A percentile compares a stretch with the other conserved stretches of the same genome.
phyloP scores from a whole-genome alignment of 2,888 invertebrate genomes.

The Mythimna vitellina region DNA sequence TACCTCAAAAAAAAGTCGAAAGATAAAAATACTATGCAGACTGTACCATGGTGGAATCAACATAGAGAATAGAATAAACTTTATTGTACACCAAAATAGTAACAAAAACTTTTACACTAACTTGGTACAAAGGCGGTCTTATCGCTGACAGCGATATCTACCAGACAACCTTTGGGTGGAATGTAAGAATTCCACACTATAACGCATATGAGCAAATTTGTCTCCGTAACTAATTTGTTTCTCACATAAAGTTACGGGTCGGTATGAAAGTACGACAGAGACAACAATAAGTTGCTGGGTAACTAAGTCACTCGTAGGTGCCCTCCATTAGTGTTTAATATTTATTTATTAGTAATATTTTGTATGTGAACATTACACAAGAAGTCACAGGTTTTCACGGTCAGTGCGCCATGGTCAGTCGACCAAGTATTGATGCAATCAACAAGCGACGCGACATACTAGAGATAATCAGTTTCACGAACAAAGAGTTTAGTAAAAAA shows the following conservation, averaged over 20 bases:
- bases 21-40: background rate
- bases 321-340: background rate
- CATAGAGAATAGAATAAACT: too few relatives aligned
- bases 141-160: too few relatives aligned
- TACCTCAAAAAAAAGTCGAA: too few relatives aligned
- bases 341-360: slow-evolving; percentile 27
- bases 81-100: too few relatives aligned
- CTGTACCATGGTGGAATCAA: background rate
- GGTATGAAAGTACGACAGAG: too few relatives aligned
- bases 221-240: background rate
- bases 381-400: slow-evolving; percentile 45
- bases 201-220: too few relatives aligned
- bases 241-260: too few relatives aligned
- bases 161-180: too few relatives aligned
- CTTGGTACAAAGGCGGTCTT: too few relatives aligned
- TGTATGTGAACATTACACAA: slow-evolving; percentile 42
- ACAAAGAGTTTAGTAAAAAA: background rate
- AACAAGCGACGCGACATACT: slow-evolving; percentile 10
- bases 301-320: background rate
- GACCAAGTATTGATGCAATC: slow-evolving; percentile 45
- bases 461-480: slow-evolving; percentile 5
- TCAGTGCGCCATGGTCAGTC: slow-evolving; percentile 36
- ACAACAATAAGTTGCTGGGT: too few relatives aligned
- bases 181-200: too few relatives aligned
- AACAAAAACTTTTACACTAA: too few relatives aligned